Evolutionary conservation across 1,140 invertebrate species (phyloP).

Genomic region (Leptoteleia sp.): DNA sequence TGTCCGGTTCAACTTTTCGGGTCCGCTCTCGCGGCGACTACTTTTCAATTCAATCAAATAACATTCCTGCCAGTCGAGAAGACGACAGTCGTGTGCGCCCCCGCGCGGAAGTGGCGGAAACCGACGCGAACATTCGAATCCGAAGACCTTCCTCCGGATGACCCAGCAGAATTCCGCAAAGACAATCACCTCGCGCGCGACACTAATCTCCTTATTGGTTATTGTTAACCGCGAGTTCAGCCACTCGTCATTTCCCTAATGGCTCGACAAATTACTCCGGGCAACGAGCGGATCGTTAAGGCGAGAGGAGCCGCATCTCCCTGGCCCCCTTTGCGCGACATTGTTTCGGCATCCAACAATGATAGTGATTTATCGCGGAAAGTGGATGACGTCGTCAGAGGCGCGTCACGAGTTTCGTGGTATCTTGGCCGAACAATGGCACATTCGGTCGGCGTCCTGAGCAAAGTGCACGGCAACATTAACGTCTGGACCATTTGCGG

Average conservation of each 20-base stretch:
- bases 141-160: conserved; percentile 15
- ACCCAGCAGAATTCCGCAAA: conserved; percentile 5
- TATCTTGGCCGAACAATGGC: conserved; percentile 48
- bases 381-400: conserved; percentile 57
- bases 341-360: conserved; percentile 56
- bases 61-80: too few relatives aligned
- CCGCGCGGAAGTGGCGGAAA: too few relatives aligned
- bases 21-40: too few relatives aligned
- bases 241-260: conserved; percentile 58
- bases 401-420: conserved; percentile 4
- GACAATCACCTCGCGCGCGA: conserved; percentile 30
- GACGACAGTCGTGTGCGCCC: too few relatives aligned
- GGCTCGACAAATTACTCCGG: conserved; percentile 53
- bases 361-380: conserved; percentile 56
- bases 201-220: conserved; percentile 55
- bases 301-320: not conserved
- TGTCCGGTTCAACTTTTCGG: too few relatives aligned
- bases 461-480: too few relatives aligned
- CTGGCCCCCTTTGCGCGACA: conserved; percentile 22
- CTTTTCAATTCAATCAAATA: too few relatives aligned
- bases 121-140: too few relatives aligned
- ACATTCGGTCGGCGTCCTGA: conserved; percentile 4
- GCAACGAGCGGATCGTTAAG: conserved; percentile 33
- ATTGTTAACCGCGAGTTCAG: conserved; percentile 24
- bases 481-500: too few relatives aligned